Evolutionary conservation across 2,797 vertebrate genomes (phyloP).

Genomic region (Ptychobarbus kaznakovi): DNA sequence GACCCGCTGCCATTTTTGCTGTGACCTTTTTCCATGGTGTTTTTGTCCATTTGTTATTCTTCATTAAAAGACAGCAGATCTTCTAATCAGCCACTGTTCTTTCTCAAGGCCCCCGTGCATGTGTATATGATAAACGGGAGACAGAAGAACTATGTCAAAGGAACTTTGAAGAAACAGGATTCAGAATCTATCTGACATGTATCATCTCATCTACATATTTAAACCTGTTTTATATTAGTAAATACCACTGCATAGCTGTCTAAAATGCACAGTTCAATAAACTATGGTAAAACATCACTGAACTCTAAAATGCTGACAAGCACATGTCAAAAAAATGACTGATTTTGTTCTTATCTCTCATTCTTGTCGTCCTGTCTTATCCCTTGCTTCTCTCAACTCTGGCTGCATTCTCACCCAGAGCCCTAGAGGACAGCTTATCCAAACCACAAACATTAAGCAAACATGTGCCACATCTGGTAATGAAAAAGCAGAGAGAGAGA

Average conservation of each 20-base stretch:
- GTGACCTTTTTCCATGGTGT: background rate
- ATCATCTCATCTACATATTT: background rate
- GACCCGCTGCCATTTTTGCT: constrained; percentile 18
- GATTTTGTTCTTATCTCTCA: constrained; percentile 24
- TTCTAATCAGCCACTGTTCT: constrained; percentile 21
- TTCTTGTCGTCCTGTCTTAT: constrained; percentile 42
- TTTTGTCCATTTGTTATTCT: background rate
- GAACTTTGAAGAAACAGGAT: background rate
- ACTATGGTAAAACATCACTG: background rate
- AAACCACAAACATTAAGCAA: constrained; percentile 64
- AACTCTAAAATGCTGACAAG: constrained; percentile 25
- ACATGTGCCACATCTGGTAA: constrained; percentile 60
- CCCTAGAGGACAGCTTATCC: constrained; percentile 57
- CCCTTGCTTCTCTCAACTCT: constrained; percentile 48
- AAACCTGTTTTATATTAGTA: background rate
- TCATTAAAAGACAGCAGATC: background rate
- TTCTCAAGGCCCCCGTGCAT: constrained; percentile 15
- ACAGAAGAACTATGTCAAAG: background rate
- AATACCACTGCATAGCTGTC: background rate
- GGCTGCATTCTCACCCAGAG: constrained; percentile 51
- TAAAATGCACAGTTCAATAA: background rate
- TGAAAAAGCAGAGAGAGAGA: constrained; percentile 52
- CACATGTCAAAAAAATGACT: background rate
- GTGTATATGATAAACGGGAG: background rate
- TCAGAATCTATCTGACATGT: background rate